A percentile compares a stretch with the other conserved stretches of the same genome.
phyloP scores from a whole-genome alignment of 2,113 vertebrate genomes.

The Tamias sibiricus region DNA sequence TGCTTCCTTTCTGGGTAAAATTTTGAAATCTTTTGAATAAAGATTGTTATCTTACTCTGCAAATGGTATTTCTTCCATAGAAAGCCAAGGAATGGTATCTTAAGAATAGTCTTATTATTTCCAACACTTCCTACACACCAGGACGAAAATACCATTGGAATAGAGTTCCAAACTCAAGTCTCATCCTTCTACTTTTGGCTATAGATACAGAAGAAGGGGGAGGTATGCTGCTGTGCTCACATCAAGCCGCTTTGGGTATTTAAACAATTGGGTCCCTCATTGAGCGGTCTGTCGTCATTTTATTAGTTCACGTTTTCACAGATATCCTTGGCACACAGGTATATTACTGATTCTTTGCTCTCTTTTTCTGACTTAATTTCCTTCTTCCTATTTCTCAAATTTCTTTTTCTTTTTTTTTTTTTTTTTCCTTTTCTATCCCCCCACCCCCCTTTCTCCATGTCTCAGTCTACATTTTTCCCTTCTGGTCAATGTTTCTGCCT shows the following conservation, averaged over 20 bases:
- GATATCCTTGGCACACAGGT: background rate
- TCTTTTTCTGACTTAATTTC: background rate
- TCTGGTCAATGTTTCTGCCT: conserved; percentile 21
- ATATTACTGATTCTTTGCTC: background rate
- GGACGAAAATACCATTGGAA: conserved; percentile 74
- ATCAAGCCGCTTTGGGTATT: background rate
- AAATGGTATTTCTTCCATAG: conserved; percentile 47
- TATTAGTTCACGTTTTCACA: background rate
- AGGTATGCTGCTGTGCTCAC: background rate
- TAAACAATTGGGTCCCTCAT: background rate
- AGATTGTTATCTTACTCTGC: conserved; percentile 24
- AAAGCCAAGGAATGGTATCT: conserved; percentile 62
- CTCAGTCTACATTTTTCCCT: background rate
- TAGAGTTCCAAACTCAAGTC: conserved; percentile 57
- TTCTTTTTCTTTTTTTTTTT: background rate
- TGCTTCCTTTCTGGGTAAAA: background rate
- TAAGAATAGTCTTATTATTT: conserved; percentile 76
- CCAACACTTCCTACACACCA: conserved; percentile 72
- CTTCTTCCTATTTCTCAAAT: background rate
- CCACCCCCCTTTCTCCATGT: background rate
- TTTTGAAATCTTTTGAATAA: conserved; percentile 47
- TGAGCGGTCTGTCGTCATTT: background rate
- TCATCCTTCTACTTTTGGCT: conserved; percentile 54
- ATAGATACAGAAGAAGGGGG: background rate
- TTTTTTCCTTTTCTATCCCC: rapidly evolving